Evolutionary conservation across 2,113 vertebrate genomes (phyloP).

Genomic region (Dipodomys ordii): DNA sequence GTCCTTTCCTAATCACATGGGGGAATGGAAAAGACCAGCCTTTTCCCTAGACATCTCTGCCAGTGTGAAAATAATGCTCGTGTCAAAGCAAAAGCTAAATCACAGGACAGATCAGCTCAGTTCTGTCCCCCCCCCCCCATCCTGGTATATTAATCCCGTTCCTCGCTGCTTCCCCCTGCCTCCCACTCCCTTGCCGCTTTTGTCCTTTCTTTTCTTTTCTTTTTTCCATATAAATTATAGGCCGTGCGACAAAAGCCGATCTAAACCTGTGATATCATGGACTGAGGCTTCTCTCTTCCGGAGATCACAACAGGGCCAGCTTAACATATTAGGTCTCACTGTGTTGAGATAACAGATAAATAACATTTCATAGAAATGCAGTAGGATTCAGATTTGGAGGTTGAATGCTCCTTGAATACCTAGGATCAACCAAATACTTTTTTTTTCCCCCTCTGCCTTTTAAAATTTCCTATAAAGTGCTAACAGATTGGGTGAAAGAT

Average conservation of each 20-base stretch:
- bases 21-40: neutral
- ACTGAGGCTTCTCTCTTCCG: slow-evolving; percentile 45
- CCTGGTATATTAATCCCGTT: slow-evolving; percentile 19
- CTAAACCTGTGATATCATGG: slow-evolving; percentile 45
- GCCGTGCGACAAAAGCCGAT: slow-evolving; percentile 11
- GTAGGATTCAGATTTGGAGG: slow-evolving; percentile 44
- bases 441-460: neutral
- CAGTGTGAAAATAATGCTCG: neutral
- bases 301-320: neutral
- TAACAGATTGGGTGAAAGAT: slow-evolving; percentile 62
- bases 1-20: neutral
- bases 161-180: neutral
- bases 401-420: slow-evolving; percentile 36
- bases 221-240: slow-evolving; percentile 51
- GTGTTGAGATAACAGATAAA: neutral
- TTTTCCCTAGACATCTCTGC: slow-evolving; percentile 39
- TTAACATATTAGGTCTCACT: neutral
- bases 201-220: slow-evolving; percentile 25
- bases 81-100: slow-evolving; percentile 56
- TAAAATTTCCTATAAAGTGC: neutral
- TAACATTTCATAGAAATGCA: slow-evolving; percentile 21
- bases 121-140: neutral
- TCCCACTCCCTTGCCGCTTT: slow-evolving; percentile 25
- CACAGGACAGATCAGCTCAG: neutral
- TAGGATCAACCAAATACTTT: neutral